Evolutionary conservation across 2,888 invertebrate species (phyloP).

Genomic region (Cantharis lateralis): DNA sequence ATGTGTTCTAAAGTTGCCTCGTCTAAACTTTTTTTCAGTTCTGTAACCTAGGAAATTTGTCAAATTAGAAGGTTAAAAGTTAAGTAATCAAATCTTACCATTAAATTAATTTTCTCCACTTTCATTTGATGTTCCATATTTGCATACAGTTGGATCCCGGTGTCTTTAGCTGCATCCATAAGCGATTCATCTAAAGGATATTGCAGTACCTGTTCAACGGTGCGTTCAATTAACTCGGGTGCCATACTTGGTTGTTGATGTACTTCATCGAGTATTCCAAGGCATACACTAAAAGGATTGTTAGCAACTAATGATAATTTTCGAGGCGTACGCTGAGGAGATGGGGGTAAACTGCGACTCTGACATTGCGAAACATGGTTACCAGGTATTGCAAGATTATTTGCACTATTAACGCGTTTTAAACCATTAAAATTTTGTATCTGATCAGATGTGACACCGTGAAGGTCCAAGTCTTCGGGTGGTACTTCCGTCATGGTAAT

Average conservation of each 20-base stretch:
- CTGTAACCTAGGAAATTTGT: constrained; percentile 64
- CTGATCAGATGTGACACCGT: constrained; percentile 46
- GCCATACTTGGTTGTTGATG: constrained; percentile 53
- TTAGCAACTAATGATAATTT: constrained; percentile 66
- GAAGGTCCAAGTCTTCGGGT: constrained; percentile 41
- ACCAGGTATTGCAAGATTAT: constrained; percentile 69
- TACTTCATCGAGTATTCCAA: constrained; percentile 51
- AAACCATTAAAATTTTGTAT: constrained; percentile 53
- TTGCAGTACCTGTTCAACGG: constrained; percentile 62
- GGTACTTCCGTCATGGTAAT: constrained; percentile 57
- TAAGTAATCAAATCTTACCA: constrained; percentile 65
- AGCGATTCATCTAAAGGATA: constrained; percentile 75
- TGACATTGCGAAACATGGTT: constrained; percentile 57
- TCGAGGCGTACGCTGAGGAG: constrained; percentile 75
- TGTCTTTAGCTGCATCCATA: constrained; percentile 86
- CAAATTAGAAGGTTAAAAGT: neutral
- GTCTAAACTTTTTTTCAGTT: constrained; percentile 76
- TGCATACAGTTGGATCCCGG: constrained; percentile 81
- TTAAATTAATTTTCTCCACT: constrained; percentile 78
- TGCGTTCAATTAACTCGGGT: constrained; percentile 54
- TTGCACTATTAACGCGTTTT: constrained; percentile 73
- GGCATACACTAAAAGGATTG: constrained; percentile 65
- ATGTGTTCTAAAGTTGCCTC: constrained; percentile 67
- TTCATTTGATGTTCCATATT: constrained; percentile 70
- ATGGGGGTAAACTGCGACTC: constrained; percentile 74